Evolutionary conservation across 1,140 invertebrate species (phyloP).

Genomic region (Octopus sinensis): DNA sequence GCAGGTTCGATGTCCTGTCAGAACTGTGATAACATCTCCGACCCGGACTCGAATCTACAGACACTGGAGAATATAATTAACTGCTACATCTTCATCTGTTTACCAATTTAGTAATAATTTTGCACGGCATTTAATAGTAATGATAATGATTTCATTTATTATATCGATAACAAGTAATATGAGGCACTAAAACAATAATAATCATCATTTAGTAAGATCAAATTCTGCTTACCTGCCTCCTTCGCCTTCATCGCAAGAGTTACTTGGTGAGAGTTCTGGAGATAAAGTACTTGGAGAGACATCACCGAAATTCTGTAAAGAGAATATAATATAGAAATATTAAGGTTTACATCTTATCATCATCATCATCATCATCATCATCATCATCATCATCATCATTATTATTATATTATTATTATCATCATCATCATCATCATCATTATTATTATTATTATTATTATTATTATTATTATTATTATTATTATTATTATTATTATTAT

Average conservation of each 20-base stretch:
- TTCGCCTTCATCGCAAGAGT: slow-evolving; percentile 51
- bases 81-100: too few species aligned
- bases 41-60: slow-evolving; percentile 14
- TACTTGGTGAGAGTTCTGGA: slow-evolving; percentile 49
- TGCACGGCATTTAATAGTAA: too few species aligned
- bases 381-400: too few species aligned
- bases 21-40: not conserved
- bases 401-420: too few species aligned
- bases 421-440: too few species aligned
- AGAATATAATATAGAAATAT: slow-evolving; percentile 9
- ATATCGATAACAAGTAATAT: too few species aligned
- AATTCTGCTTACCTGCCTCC: slow-evolving; percentile 35
- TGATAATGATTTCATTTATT: too few species aligned
- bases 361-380: too few species aligned
- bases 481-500: too few species aligned
- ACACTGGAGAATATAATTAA: not conserved
- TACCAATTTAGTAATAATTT: too few species aligned
- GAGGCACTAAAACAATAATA: not conserved
- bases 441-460: too few species aligned
- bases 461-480: too few species aligned
- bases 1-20: slow-evolving; percentile 13
- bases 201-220: not conserved
- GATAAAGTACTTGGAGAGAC: slow-evolving; percentile 47
- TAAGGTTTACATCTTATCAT: not conserved
- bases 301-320: slow-evolving; percentile 53